phyloP scores from a whole-genome alignment of 2,113 vertebrate species.

The Hippolais icterina region DNA sequence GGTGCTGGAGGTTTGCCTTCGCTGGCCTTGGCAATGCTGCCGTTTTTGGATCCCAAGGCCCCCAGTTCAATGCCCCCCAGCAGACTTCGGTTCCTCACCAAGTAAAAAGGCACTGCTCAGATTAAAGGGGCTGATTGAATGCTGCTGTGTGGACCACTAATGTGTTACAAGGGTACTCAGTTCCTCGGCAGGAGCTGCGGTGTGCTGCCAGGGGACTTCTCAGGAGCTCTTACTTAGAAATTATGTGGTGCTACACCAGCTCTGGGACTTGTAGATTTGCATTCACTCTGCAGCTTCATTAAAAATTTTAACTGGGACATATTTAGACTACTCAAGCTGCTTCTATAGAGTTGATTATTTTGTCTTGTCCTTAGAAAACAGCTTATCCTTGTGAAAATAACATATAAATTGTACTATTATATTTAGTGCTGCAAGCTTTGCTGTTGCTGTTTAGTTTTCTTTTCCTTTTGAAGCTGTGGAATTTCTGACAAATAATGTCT shows the following conservation, averaged over 20 bases:
- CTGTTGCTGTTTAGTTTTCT: conserved; percentile 24
- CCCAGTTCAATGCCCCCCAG: background rate
- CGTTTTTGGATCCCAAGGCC: background rate
- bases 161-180: background rate
- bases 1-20: background rate
- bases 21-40: background rate
- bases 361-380: conserved; percentile 61
- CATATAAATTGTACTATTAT: conserved; percentile 46
- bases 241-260: conserved; percentile 41
- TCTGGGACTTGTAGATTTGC: conserved; percentile 60
- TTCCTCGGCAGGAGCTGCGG: background rate
- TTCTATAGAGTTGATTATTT: conserved; percentile 58
- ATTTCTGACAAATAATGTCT: conserved; percentile 10
- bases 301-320: conserved; percentile 65
- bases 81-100: background rate
- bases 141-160: background rate
- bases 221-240: background rate
- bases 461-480: background rate
- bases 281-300: conserved; percentile 62
- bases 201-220: conserved; percentile 25
- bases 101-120: background rate
- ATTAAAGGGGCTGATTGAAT: background rate
- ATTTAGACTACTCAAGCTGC: conserved; percentile 57
- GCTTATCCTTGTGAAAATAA: conserved; percentile 60
- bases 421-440: conserved; percentile 46